Conservation (phyloP, 1,140 invertebrate species). For the Notospermus geniculatus region DNA sequence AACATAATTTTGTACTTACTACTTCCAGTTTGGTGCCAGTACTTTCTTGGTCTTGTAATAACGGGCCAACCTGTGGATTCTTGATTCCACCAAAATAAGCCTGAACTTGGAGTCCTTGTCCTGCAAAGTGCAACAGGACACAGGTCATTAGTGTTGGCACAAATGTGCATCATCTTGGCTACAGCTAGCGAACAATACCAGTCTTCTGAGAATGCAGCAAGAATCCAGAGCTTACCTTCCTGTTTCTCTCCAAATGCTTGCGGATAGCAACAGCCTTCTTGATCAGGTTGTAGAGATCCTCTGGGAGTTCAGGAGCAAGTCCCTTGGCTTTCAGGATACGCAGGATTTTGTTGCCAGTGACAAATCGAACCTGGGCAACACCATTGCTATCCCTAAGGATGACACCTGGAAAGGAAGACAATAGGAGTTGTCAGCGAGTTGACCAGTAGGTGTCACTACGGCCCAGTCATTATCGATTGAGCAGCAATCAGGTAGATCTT, state of each 20-base stretch:
- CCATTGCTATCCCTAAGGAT: conserved; percentile 98
- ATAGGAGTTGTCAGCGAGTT: too few relatives aligned
- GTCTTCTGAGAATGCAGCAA: too few relatives aligned
- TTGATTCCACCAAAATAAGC: conserved; percentile 96
- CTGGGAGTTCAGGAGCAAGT: conserved; percentile 91
- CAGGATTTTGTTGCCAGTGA: conserved; percentile 97
- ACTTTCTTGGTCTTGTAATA: conserved; percentile 98
- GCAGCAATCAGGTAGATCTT: too few relatives aligned
- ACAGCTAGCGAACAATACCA: too few relatives aligned
- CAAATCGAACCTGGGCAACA: conserved; percentile 94
- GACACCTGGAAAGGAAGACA: conserved; percentile 80
- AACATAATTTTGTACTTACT: conserved; percentile 57
- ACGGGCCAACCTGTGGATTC: conserved; percentile 94
- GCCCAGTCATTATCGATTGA: too few relatives aligned
- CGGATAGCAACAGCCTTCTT: conserved; percentile 99
- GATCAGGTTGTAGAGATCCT: conserved; percentile 97
- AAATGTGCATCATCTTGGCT: too few relatives aligned
- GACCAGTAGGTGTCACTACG: too few relatives aligned
- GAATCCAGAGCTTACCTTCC: conserved; percentile 55
- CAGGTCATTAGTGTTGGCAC: too few relatives aligned
- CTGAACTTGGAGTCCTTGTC: conserved; percentile 99
- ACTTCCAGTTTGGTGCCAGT: conserved; percentile 97
- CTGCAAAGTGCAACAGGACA: too few relatives aligned
- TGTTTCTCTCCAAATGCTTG: conserved; percentile 97
- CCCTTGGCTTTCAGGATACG: conserved; percentile 97